A percentile compares a stretch with the other conserved stretches of the same genome.
phyloP scores from a whole-genome alignment of 1,140 invertebrate species.

The Drusus annulatus region DNA sequence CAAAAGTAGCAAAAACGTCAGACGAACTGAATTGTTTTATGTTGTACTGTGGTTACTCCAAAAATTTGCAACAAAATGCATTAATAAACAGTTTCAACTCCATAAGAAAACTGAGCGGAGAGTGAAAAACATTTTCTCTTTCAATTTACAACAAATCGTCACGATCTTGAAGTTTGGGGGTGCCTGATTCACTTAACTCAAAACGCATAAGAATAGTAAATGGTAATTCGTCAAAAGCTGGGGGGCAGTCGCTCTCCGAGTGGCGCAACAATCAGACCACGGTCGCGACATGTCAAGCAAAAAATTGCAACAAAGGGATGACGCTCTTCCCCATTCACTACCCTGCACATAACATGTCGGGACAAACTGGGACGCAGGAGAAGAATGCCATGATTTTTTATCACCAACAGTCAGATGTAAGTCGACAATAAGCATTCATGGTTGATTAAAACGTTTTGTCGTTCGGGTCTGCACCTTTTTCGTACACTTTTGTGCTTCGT shows the following conservation, averaged over 20 bases:
- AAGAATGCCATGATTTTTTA: constrained; percentile 43
- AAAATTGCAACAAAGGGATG: constrained; percentile 58
- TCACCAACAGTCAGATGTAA: constrained; percentile 48
- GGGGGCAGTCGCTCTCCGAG: constrained; percentile 48
- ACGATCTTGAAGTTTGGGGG: not conserved
- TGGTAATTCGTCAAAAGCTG: constrained; percentile 55
- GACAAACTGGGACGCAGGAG: constrained; percentile 32
- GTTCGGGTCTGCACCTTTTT: constrained; percentile 37
- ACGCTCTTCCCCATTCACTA: constrained; percentile 44
- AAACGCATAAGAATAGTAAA: constrained; percentile 43
- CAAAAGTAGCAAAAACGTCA: too few relatives aligned
- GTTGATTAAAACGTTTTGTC: constrained; percentile 59
- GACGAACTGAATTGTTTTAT: too few relatives aligned
- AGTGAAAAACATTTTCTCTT: too few relatives aligned
- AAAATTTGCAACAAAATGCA: too few relatives aligned
- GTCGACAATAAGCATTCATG: constrained; percentile 58
- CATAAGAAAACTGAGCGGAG: too few relatives aligned
- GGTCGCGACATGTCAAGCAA: constrained; percentile 57
- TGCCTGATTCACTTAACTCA: constrained; percentile 30
- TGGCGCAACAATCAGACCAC: constrained; percentile 52
- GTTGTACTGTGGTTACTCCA: too few relatives aligned
- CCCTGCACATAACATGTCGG: constrained; percentile 32
- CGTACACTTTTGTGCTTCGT: constrained; percentile 50
- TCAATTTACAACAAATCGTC: too few relatives aligned
- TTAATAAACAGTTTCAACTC: too few relatives aligned